Percentiles rank a stretch among this genome's conserved stretches.
Evolutionary conservation across 2,888 invertebrate genomes (phyloP).

Genomic region (Cheilosia urbana): DNA sequence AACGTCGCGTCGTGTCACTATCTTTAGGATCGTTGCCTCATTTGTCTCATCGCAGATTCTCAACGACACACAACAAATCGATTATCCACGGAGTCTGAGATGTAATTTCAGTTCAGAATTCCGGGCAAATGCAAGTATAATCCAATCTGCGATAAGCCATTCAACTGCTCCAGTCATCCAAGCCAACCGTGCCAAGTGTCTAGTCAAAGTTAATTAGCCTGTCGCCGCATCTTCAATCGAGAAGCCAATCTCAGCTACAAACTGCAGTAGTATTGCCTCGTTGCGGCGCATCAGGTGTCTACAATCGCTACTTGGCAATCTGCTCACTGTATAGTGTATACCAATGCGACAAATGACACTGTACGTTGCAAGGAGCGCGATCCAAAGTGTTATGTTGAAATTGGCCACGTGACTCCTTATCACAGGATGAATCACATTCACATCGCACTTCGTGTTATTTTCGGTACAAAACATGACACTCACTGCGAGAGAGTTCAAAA

Average conservation of each 20-base stretch:
- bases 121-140: constrained; percentile 7
- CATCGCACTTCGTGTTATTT: constrained; percentile 10
- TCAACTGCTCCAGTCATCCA: constrained; percentile 20
- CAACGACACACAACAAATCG: constrained; percentile 49
- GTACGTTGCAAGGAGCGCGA: constrained; percentile 11
- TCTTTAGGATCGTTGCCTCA: constrained; percentile 37
- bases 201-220: constrained; percentile 67
- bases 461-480: constrained; percentile 28
- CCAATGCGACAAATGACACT: not conserved
- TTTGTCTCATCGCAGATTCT: constrained; percentile 36
- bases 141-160: constrained; percentile 38
- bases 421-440: constrained; percentile 16
- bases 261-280: not conserved
- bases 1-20: constrained; percentile 19
- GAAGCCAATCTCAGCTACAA: constrained; percentile 13
- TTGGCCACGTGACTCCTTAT: constrained; percentile 31
- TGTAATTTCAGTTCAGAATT: constrained; percentile 40
- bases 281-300: constrained; percentile 50
- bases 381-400: not conserved
- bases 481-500: constrained; percentile 3
- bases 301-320: constrained; percentile 50
- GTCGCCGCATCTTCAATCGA: constrained; percentile 25
- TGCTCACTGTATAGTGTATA: constrained; percentile 8
- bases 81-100: constrained; percentile 50
- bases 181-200: constrained; percentile 26